Evolutionary conservation across 2,113 vertebrate species (phyloP).

Genomic region (Perca flavescens): DNA sequence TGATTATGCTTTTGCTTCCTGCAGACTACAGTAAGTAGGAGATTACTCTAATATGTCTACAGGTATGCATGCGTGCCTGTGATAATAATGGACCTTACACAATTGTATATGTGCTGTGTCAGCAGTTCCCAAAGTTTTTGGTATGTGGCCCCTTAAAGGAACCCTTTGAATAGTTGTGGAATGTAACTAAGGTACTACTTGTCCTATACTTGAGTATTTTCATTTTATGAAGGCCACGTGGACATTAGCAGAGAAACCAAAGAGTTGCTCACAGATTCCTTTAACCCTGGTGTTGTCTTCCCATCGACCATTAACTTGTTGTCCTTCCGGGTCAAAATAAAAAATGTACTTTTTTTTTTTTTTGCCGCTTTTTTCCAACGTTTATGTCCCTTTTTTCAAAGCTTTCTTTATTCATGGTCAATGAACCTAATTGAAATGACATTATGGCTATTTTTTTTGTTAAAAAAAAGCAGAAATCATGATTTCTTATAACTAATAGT

Average conservation of each 20-base stretch:
- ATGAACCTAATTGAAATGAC: no score
- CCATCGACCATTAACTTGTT: no score
- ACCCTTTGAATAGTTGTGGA: no score
- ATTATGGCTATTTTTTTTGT: no score
- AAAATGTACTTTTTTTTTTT: no score
- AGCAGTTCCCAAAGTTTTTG: not conserved
- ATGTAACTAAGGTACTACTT: not conserved
- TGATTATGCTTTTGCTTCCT: conserved; percentile 7
- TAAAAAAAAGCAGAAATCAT: no score
- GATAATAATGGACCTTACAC: not conserved
- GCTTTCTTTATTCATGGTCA: no score
- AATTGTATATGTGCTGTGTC: not conserved
- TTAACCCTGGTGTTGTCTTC: not conserved
- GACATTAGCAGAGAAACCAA: conserved; percentile 1
- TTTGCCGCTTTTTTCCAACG: no score
- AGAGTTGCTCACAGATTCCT: not conserved
- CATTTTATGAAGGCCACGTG: not conserved
- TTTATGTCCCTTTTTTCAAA: no score
- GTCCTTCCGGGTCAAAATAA: no score
- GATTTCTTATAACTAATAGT: no score
- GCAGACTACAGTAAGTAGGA: conserved; percentile 14
- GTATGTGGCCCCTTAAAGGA: not conserved
- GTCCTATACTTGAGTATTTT: not conserved
- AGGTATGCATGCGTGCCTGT: not conserved
- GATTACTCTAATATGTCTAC: conserved; percentile 8